A percentile compares a stretch with the other conserved stretches of the same genome.
Evolutionary conservation across 2,113 vertebrate genomes (phyloP).

Genomic region (Microcebus ravelobensis): DNA sequence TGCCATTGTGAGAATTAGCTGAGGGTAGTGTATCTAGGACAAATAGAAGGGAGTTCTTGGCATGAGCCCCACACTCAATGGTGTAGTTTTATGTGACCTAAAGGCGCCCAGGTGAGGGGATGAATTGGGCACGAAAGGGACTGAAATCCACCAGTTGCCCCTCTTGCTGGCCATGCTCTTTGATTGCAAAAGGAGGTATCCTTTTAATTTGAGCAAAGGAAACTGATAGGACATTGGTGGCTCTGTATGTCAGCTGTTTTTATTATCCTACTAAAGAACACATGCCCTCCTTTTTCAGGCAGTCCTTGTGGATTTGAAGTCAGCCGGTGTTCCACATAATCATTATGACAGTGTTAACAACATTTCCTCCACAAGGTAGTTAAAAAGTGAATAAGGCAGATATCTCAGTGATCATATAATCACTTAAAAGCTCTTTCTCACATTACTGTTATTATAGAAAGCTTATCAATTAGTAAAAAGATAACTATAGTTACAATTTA

Average conservation of each 20-base stretch:
- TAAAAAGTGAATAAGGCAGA: not conserved
- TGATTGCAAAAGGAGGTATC: not conserved
- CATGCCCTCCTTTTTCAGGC: not conserved
- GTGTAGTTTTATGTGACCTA: not conserved
- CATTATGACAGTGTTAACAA: not conserved
- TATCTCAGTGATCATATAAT: not conserved
- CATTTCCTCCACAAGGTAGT: not conserved
- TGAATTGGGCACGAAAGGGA: not conserved
- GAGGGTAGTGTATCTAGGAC: not conserved
- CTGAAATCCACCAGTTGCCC: not conserved
- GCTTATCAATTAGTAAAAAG: not conserved
- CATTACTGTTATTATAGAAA: not conserved
- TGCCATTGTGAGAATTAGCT: not conserved
- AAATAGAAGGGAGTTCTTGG: not conserved
- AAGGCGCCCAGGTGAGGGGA: not conserved
- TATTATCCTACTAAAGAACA: not conserved
- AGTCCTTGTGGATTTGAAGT: not conserved
- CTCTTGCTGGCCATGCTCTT: not conserved
- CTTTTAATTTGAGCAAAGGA: not conserved
- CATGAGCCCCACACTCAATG: not conserved
- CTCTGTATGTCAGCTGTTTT: not conserved
- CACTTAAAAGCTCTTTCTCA: not conserved
- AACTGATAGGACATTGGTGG: not conserved
- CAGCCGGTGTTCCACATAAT: not conserved
- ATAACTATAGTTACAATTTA: not conserved